phyloP scores from a whole-genome alignment of 1,140 invertebrate species.

The Drosophila suzukii region DNA sequence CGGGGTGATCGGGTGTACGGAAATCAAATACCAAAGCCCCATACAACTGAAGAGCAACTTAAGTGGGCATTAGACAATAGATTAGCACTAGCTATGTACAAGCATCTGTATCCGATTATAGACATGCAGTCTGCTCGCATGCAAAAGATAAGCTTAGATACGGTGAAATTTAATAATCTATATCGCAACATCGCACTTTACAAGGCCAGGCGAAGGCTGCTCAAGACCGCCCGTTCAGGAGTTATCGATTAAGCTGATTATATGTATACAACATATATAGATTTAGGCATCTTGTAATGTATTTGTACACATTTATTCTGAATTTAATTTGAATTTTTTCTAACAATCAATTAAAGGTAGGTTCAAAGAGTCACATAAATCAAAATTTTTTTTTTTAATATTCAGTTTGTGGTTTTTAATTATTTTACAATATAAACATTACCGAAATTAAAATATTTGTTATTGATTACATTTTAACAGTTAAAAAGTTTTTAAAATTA shows the following conservation, averaged over 20 bases:
- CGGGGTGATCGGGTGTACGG: conserved; percentile 25
- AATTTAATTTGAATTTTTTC: too few species aligned
- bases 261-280: not conserved
- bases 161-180: not conserved
- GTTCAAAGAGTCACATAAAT: too few species aligned
- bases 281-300: too few species aligned
- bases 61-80: conserved; percentile 48
- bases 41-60: conserved; percentile 58
- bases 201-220: conserved; percentile 17
- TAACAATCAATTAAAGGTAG: too few species aligned
- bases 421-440: too few species aligned
- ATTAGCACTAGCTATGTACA: conserved; percentile 32
- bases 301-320: too few species aligned
- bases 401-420: too few species aligned
- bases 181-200: conserved; percentile 19
- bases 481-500: too few species aligned
- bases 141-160: conserved; percentile 23
- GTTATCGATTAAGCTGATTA: conserved; percentile 41
- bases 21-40: conserved; percentile 49
- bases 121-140: conserved; percentile 41
- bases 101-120: conserved; percentile 34
- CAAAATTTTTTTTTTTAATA: too few species aligned
- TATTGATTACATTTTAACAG: too few species aligned
- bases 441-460: too few species aligned
- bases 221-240: not conserved